Conservation (phyloP, 2,797 vertebrate species). For the Lepilemur ruficaudatus region DNA sequence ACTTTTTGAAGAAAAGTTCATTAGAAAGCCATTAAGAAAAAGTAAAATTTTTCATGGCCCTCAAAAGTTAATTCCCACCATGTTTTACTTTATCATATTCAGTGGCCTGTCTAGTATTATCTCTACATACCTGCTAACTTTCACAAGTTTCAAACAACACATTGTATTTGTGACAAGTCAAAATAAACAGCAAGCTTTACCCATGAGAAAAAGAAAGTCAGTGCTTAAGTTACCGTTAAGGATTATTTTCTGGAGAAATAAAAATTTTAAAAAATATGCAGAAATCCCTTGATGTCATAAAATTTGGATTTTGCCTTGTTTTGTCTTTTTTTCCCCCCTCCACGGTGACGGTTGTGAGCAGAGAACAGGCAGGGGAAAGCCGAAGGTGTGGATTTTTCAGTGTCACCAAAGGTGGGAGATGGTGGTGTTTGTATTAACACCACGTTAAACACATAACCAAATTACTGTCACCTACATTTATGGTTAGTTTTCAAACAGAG, state of each 20-base stretch:
- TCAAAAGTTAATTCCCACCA: slow-evolving; percentile 84
- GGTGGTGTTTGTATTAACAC: neutral
- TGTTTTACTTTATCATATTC: slow-evolving; percentile 84
- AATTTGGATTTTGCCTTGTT: neutral
- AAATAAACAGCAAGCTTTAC: slow-evolving; percentile 86
- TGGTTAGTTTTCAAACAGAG: slow-evolving; percentile 30
- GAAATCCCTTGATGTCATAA: neutral
- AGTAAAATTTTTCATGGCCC: slow-evolving; percentile 67
- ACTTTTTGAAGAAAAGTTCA: slow-evolving; percentile 7
- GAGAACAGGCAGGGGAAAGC: neutral
- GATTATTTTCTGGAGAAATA: slow-evolving; percentile 68
- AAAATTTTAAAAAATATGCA: neutral
- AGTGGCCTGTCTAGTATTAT: slow-evolving; percentile 82
- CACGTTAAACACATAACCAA: neutral
- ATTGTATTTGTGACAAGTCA: slow-evolving; percentile 87
- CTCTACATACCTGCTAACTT: slow-evolving; percentile 85
- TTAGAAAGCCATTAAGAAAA: neutral
- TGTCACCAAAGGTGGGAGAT: neutral
- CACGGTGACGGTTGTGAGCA: neutral
- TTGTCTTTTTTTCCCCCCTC: too few relatives aligned
- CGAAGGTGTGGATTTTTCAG: neutral
- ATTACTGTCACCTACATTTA: neutral
- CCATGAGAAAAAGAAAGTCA: slow-evolving; percentile 79
- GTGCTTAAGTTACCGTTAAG: slow-evolving; percentile 61
- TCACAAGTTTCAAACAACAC: slow-evolving; percentile 88